Base-by-base conservation (phyloP, 2,113 vertebrate genomes). In the Gopherus flavomarginatus region DNA sequence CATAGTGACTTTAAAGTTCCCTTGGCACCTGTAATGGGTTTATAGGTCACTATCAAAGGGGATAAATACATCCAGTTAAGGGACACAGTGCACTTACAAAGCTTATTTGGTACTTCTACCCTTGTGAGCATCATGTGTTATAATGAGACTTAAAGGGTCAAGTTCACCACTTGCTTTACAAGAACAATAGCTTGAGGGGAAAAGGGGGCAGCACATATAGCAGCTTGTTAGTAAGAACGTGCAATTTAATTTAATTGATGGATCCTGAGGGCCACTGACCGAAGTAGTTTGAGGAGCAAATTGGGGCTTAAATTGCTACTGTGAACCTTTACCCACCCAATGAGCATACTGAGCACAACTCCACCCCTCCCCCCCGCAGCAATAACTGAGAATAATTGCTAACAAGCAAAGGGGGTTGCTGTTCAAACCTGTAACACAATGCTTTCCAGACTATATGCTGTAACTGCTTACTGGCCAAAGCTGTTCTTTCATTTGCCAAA, bases 301-400 rank as follows among this genome's bases (percentile, higher is more conserved):
- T 12, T 38, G n/a, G 52, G 22, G 52, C 80, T 38, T 38, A 54
- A 38, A 82, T 82, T 38, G 53, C 21, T 54, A 54, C 6, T 72
- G n/a, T 49, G 44, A 62, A 4, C 2, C 87, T 83, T 56, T 54
- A 56, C 12, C 52, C 9, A 38, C 65, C 9, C n/a, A 72, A 38
- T 47, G 83, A 47, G 17, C 4, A 81, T 10, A 52, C 4, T 47
- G 83, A 47, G 17, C 5, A 81, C 14, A 52, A 5, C 2, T 29
- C 35, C 2, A 21, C 0, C 0, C 2, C n/a, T 0, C 24, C 24
- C 22, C 31, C 4, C 27, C 12, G 9, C 65, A 72, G n/a, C 21
- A 72, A 38, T 69, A 69, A 69, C 35, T 21, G 65, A 69, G 65
- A 62, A n/a, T 69, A 19, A 72, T 72, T 72, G 29, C 35, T 72